Conservation (phyloP, 2,888 invertebrate genomes). For the Drosophila rellima region DNA sequence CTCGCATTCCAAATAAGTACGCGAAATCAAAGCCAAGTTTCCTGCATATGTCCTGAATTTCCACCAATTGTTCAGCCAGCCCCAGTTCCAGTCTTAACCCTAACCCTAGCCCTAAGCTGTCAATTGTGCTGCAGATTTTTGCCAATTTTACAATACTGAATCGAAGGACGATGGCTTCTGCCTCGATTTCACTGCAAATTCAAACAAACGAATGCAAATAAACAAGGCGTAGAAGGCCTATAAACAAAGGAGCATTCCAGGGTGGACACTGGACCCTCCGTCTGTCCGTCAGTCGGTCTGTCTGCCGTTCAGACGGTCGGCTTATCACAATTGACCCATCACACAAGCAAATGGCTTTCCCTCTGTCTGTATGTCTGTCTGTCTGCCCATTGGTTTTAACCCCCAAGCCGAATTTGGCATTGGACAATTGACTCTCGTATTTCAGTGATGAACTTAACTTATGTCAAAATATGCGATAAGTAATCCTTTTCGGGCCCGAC, state of each 20-base stretch:
- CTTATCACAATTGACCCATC: constrained; percentile 82
- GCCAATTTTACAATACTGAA: constrained; percentile 66
- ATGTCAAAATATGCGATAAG: constrained; percentile 85
- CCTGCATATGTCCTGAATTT: constrained; percentile 56
- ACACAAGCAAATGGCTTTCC: constrained; percentile 41
- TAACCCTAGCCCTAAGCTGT: constrained; percentile 59
- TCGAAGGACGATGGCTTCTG: constrained; percentile 41
- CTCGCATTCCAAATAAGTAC: constrained; percentile 53
- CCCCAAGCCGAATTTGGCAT: constrained; percentile 35
- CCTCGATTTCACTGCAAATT: constrained; percentile 80
- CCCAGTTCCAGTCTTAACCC: background rate
- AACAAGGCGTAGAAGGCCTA: constrained; percentile 74
- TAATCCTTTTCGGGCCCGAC: constrained; percentile 82
- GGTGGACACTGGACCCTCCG: constrained; percentile 30
- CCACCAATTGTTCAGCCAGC: constrained; percentile 59
- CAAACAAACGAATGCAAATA: constrained; percentile 80
- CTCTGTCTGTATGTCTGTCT: constrained; percentile 16
- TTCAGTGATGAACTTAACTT: constrained; percentile 83
- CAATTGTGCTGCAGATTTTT: constrained; percentile 75
- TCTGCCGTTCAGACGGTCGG: constrained; percentile 45
- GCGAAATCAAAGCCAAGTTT: constrained; percentile 41
- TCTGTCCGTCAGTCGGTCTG: background rate
- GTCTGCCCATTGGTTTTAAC: constrained; percentile 52
- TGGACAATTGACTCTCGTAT: constrained; percentile 81
- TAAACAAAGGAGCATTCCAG: constrained; percentile 73